These are phyloP conservation scores for Crypturellus undulatus DNA, from an alignment of 2,113 vertebrate species.

Conservation along the genomic window DNA sequence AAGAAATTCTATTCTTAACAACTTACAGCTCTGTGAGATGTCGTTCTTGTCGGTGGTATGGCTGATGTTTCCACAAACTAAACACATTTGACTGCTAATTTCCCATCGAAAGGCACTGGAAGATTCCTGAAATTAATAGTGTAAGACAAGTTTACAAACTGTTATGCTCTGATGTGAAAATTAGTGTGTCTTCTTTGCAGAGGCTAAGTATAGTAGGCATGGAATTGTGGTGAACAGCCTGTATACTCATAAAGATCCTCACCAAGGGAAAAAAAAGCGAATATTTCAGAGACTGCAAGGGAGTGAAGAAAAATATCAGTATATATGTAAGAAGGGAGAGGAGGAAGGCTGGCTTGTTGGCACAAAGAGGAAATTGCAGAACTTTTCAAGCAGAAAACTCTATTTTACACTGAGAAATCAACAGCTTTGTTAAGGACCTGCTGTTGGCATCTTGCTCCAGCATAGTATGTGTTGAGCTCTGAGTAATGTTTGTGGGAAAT, in stretches of 20 bases:
- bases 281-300: background rate
- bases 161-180: slow-evolving; percentile 71
- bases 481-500: background rate
- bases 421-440: background rate
- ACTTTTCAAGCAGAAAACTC: background rate
- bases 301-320: background rate
- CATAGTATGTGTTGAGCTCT: background rate
- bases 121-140: slow-evolving; percentile 63
- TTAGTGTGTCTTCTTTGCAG: slow-evolving; percentile 46
- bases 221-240: background rate
- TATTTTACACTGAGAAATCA: slow-evolving; percentile 26
- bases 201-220: background rate
- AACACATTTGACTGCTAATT: slow-evolving; percentile 69
- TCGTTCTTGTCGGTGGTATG: background rate
- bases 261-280: background rate
- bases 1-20: slow-evolving; percentile 43
- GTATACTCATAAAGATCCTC: background rate
- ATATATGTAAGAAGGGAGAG: background rate
- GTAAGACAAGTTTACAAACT: slow-evolving; percentile 75
- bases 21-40: slow-evolving; percentile 1
- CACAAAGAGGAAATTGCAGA: background rate
- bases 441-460: background rate
- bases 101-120: slow-evolving; percentile 55
- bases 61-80: slow-evolving; percentile 39
- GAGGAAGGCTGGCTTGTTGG: background rate